These are phyloP conservation scores for Amblyornis subalaris DNA, from an alignment of 2,113 vertebrate genomes.

Conservation along the genomic window DNA sequence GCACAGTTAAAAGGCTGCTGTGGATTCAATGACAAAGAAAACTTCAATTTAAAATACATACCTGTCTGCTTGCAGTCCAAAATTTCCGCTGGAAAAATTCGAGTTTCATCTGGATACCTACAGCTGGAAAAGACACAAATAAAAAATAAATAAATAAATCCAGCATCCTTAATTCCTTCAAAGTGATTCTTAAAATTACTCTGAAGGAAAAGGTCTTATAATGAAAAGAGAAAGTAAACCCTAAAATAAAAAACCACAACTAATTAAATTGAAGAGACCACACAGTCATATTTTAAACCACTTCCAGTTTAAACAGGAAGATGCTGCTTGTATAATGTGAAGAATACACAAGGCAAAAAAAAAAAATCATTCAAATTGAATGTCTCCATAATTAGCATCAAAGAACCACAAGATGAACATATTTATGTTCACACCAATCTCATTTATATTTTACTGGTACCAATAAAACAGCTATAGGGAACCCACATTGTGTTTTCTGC, in stretches of 20 bases:
- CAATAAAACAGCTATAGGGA: not conserved
- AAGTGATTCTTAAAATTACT: not conserved
- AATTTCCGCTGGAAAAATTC: slow-evolving; percentile 98
- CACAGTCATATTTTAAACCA: not conserved
- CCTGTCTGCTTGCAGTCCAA: slow-evolving; percentile 98
- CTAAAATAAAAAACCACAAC: not conserved
- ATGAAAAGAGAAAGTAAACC: not conserved
- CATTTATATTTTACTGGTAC: not conserved
- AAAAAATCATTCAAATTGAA: not conserved
- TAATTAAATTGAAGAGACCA: not conserved
- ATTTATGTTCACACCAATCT: not conserved
- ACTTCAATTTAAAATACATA: slow-evolving; percentile 51
- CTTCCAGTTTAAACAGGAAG: not conserved
- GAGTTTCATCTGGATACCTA: slow-evolving; percentile 98
- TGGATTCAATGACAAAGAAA: not conserved
- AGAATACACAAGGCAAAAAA: not conserved
- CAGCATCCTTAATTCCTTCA: not conserved
- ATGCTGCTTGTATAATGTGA: not conserved
- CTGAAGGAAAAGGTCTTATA: not conserved
- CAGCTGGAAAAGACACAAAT: slow-evolving; percentile 81
- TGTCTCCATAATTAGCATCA: not conserved
- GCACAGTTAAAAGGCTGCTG: not conserved
- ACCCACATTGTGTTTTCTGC: not conserved
- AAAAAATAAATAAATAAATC: not conserved
- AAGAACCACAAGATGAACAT: not conserved